Base-by-base conservation (phyloP, 2,797 vertebrate genomes). In the Odontamblyopus lacepedii region DNA sequence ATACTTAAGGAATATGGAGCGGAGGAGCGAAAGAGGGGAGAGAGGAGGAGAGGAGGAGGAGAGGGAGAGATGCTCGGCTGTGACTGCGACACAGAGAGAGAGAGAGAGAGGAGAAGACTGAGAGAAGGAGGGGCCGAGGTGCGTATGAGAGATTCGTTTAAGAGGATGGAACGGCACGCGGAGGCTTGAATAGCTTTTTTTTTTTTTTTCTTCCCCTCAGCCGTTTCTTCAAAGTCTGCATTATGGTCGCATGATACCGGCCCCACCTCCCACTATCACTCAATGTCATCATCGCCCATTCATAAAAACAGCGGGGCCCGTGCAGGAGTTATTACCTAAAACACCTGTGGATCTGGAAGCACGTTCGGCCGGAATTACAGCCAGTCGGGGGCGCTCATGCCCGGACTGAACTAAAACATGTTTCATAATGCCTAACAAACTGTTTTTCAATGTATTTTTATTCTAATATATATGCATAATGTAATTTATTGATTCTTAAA, bases 21-120 rank as follows among this genome's bases (percentile, higher is more conserved):
- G 73, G 35, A 68, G 76, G 83, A 86, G 79, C 41, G 41, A 44
- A 69, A 78, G 78, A 78, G 61, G 79, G 69, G 80, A 79, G 79
- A 66, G 82, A 62, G 80, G 76, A 78, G 76, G 83, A 70, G 77
- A 73, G 78, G 74, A 80, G 82, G 77, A 79, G 35, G 84, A 75
- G 78, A 83, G 87, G 84, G 92, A 88, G 90, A 90, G 91, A 93
- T 90, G 88, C 91, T 91, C 92, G 83, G 85, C 87, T 88, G 87
- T 91, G 92, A 93, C 90, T 93, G 92, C 92, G 91, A 93, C 91
- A 94, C 11, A 86, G 90, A 53, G 87, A 86, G 78, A 84, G 30
- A 76, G 79, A 77, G 51, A 53, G 83, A 82, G 83, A 85, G 86
- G 87, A 86, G 78, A 84, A 75, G 79, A 78, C 77, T 70, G 80